Base-by-base conservation (phyloP, 2,888 invertebrate species). In the Sphaerophoria rueppellii region DNA sequence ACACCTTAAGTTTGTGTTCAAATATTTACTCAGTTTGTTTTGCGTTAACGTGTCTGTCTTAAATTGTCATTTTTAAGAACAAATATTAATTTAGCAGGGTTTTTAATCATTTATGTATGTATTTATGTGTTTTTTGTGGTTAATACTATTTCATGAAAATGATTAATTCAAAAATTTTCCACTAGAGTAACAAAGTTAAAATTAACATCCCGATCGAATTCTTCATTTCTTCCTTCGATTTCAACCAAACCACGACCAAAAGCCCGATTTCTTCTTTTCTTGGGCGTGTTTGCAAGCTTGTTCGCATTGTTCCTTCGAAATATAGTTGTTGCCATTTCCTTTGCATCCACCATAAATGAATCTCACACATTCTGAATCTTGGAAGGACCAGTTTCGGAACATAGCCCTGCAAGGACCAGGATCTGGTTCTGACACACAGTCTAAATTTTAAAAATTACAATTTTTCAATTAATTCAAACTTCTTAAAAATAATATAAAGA, bases 331-430 rank as follows among this genome's bases (percentile, higher is more conserved):
- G 0, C 6, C 34, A 57, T 70, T 70, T 40, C 70, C 70, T 0
- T 57, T n/a, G 35, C 70, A 70, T 46, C 70, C 70, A 5, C 55
- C 57, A 43, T 46, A 70, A 4, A 35, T 6, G 32, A 57, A 70
- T 4, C 34, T 6, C 35, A 5, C 3, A 12, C 70, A 70, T 34
- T 16, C 11, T 34, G 4, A 32, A 0, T 14, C 12, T 32, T 50
- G 5, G n/a, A 16, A 48, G 1, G 7, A 0, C 46, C 35, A 70
- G 2, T 34, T 54, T 1, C 9, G 3, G n/a, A 70, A 55, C 12
- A 46, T 11, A n/a, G 46, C 55, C 14, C 46, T 35, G 12, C 70
- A 70, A 34, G 57, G 55, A 43, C 70, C 70, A 2, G 11, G 32
- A 7, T 70, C 70, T 32, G 7, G 32, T 11, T 34, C 34, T 35